Evolutionary conservation across 2,797 vertebrate genomes (phyloP).

Genomic region (Champsocephalus gunnari): DNA sequence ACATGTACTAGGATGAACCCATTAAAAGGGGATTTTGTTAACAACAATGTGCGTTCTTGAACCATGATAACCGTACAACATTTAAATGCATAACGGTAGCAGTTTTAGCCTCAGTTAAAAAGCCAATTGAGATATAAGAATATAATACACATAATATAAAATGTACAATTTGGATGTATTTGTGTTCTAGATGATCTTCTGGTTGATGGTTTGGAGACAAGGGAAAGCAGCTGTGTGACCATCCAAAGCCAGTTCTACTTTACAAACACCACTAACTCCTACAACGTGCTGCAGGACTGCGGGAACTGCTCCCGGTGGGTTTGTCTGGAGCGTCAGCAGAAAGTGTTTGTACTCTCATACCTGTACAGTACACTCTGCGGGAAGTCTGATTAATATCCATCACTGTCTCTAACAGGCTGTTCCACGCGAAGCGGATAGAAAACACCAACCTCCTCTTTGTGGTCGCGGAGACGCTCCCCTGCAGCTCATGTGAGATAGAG

Average conservation of each 20-base stretch:
- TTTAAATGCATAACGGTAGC: neutral
- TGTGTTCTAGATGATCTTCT: conserved; percentile 85
- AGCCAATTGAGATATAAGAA: neutral
- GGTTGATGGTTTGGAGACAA: conserved; percentile 88
- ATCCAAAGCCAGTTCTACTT: conserved; percentile 99
- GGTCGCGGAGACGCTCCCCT: conserved; percentile 96
- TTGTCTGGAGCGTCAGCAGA: conserved; percentile 45
- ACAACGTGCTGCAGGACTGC: conserved; percentile 96
- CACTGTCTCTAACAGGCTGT: conserved; percentile 84
- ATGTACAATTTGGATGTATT: neutral
- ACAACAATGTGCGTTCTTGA: neutral
- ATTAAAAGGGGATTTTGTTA: neutral
- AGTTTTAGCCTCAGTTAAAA: neutral
- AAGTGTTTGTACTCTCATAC: conserved; percentile 12
- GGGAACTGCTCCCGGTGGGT: conserved; percentile 96
- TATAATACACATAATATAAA: neutral
- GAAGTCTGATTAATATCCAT: conserved; percentile 21
- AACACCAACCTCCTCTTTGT: conserved; percentile 97
- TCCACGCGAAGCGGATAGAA: conserved; percentile 93
- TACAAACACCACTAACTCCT: conserved; percentile 93
- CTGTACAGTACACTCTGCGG: neutral
- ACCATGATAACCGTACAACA: neutral
- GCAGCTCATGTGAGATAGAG: conserved; percentile 95
- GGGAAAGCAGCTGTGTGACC: conserved; percentile 93
- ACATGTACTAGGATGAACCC: conserved; percentile 1